phyloP scores from a whole-genome alignment of 2,113 vertebrate genomes.

The Aegithalos caudatus region DNA sequence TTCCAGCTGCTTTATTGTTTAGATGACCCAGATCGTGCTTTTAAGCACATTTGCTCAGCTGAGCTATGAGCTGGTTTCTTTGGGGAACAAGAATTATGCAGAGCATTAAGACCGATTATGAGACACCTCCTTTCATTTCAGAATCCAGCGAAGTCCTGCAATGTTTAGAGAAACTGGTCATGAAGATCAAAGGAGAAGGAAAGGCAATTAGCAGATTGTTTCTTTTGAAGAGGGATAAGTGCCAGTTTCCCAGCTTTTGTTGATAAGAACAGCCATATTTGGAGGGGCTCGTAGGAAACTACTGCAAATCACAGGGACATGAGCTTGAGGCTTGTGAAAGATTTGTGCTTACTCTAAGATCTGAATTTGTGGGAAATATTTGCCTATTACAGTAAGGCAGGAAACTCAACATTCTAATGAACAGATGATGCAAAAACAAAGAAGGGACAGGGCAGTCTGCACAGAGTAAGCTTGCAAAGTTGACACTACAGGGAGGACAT shows the following conservation, averaged over 20 bases:
- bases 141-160: background rate
- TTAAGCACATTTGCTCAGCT: background rate
- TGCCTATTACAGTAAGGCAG: background rate
- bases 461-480: background rate
- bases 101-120: background rate
- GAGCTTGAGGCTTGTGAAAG: background rate
- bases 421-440: background rate
- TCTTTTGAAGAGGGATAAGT: background rate
- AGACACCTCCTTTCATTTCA: background rate
- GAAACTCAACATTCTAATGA: background rate
- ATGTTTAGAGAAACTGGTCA: background rate
- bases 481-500: background rate
- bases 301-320: background rate
- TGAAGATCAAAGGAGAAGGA: conserved; percentile 16
- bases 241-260: background rate
- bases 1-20: background rate
- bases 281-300: background rate
- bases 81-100: background rate
- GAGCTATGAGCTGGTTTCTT: background rate
- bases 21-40: background rate
- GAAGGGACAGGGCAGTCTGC: background rate
- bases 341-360: background rate
- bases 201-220: conserved; percentile 35
- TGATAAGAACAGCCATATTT: background rate
- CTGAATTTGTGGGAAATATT: background rate